Percentiles rank a stretch among this genome's conserved stretches.
Conservation (phyloP, 2,113 vertebrate species). For the Illadopsis cleaveri region DNA sequence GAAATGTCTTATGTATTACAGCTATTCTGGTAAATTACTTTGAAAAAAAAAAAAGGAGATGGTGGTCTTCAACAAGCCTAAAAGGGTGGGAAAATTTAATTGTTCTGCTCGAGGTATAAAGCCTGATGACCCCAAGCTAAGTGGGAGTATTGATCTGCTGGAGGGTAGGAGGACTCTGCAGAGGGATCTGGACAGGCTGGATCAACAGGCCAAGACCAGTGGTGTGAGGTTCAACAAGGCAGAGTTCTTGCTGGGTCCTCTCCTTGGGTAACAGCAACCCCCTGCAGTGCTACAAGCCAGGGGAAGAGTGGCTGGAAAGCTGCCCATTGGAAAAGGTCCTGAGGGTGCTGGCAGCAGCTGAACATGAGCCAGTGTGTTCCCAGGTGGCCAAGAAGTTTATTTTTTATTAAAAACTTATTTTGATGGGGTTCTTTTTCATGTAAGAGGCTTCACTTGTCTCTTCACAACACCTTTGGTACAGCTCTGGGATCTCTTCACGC, state of each 20-base stretch:
- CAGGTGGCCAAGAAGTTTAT: not conserved
- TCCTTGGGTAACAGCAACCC: not conserved
- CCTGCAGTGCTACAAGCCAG: not conserved
- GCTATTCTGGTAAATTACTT: not conserved
- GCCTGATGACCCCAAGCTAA: accelerated
- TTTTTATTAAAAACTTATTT: not conserved
- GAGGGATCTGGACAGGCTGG: not conserved
- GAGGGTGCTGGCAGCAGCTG: not conserved
- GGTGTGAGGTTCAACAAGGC: not conserved
- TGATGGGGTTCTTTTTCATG: not conserved
- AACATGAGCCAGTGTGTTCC: not conserved
- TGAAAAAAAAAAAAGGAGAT: not conserved
- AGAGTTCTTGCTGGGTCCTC: not conserved
- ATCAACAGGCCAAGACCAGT: not conserved
- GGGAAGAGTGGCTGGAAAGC: not conserved
- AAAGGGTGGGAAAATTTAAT: not conserved
- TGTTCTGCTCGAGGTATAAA: not conserved
- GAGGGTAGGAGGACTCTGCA: not conserved
- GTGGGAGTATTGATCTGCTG: not conserved
- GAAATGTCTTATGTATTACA: not conserved
- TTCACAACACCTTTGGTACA: not conserved
- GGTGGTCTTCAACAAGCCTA: not conserved
- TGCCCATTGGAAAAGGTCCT: not conserved
- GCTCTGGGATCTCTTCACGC: not conserved
- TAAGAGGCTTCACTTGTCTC: not conserved